Percentiles rank a stretch among this genome's conserved stretches.
Conservation (phyloP, 2,888 invertebrate species). For the Nasonia oneida region DNA sequence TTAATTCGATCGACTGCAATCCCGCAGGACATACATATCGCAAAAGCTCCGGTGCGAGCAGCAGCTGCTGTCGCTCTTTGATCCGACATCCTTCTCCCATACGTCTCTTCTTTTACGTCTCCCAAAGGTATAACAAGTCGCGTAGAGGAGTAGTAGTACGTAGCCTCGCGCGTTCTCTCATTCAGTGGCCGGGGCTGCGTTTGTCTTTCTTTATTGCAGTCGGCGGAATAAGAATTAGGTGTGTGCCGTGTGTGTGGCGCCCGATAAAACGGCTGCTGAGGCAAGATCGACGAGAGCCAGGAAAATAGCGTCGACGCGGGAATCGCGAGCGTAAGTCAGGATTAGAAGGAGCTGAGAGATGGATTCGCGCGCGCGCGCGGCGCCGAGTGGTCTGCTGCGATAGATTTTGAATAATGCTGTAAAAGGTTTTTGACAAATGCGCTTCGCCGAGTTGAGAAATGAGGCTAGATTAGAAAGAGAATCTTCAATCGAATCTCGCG, state of each 20-base stretch:
- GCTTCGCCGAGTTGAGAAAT: not conserved
- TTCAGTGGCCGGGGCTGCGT: not conserved
- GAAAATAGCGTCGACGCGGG: not conserved
- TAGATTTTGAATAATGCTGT: not conserved
- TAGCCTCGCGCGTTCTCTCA: conserved; percentile 17
- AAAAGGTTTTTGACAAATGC: not conserved
- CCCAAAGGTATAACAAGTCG: conserved; percentile 10
- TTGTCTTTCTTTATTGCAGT: conserved; percentile 41
- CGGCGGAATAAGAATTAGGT: conserved; percentile 25
- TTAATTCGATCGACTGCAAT: conserved; percentile 62
- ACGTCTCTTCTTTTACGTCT: conserved; percentile 20
- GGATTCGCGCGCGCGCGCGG: too few relatives aligned
- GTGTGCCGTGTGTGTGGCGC: not conserved
- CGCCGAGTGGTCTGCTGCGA: not conserved
- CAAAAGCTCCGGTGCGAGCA: not conserved
- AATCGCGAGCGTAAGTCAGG: not conserved
- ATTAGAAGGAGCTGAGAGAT: not conserved
- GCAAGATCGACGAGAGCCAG: conserved; percentile 14
- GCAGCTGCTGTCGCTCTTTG: conserved; percentile 51
- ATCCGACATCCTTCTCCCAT: conserved; percentile 15
- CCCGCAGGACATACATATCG: conserved; percentile 17
- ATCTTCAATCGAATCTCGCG: not conserved
- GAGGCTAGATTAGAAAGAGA: not conserved
- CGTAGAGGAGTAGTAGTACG: not conserved
- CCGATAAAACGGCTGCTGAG: conserved; percentile 14